Percentiles rank a stretch among this genome's conserved stretches.
phyloP scores from a whole-genome alignment of 2,888 invertebrate species.

The Azorinus chamasolen region DNA sequence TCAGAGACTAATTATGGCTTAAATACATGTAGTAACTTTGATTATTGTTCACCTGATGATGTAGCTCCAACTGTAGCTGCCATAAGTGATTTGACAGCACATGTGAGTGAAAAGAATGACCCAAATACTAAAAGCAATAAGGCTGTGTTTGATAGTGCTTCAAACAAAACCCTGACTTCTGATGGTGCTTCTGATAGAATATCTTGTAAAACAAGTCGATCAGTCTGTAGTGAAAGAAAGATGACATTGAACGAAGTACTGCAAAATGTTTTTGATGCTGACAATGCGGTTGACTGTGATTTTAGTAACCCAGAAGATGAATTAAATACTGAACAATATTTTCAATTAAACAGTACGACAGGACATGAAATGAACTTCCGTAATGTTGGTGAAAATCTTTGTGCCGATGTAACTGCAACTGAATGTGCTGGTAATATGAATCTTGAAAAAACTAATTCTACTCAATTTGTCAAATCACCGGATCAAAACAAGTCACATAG shows the following conservation, averaged over 20 bases:
- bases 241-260: slow-evolving; percentile 28
- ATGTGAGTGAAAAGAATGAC: too few species aligned
- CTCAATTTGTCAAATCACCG: too few species aligned
- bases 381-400: background rate
- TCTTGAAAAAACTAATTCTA: background rate
- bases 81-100: too few species aligned
- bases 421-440: background rate
- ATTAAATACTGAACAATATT: background rate
- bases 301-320: background rate
- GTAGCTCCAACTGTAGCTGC: too few species aligned
- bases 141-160: too few species aligned
- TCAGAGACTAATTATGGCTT: too few species aligned
- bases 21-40: too few species aligned
- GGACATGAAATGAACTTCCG: background rate
- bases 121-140: too few species aligned
- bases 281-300: background rate
- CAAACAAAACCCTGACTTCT: too few species aligned
- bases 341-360: background rate
- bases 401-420: background rate
- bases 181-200: too few species aligned
- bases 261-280: slow-evolving; percentile 22
- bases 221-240: background rate
- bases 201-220: background rate
- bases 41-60: too few species aligned
- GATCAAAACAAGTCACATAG: too few species aligned